Conservation (phyloP, 2,797 vertebrate genomes). For the Girardinus metallicus region DNA sequence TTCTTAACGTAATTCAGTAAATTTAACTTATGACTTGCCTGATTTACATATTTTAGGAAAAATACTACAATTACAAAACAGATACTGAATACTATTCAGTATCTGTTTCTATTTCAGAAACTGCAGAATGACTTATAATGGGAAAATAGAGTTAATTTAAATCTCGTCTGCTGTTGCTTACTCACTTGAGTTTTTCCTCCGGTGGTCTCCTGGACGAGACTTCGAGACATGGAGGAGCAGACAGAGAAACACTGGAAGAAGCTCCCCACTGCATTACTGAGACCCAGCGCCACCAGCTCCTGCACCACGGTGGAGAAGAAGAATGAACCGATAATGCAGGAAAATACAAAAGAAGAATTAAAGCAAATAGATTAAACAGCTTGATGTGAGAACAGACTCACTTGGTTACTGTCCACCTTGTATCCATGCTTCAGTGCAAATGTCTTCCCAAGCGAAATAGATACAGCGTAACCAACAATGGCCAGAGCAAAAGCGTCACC, state of each 20-base stretch:
- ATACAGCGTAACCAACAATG: constrained; percentile 93
- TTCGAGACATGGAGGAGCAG: constrained; percentile 95
- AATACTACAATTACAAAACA: neutral
- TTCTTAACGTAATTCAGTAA: neutral
- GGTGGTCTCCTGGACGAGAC: constrained; percentile 92
- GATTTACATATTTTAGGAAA: neutral
- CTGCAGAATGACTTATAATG: neutral
- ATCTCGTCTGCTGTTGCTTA: neutral
- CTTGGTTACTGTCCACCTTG: constrained; percentile 96
- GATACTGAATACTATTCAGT: neutral
- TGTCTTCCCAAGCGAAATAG: constrained; percentile 95
- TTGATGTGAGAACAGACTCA: constrained; percentile 31
- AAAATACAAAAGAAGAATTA: neutral
- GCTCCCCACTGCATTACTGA: constrained; percentile 89
- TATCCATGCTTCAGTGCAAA: constrained; percentile 97
- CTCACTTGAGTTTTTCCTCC: constrained; percentile 95
- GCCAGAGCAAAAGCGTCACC: constrained; percentile 94
- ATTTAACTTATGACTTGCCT: neutral
- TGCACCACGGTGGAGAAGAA: constrained; percentile 61
- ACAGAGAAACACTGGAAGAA: constrained; percentile 94
- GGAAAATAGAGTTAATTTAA: neutral
- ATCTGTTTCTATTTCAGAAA: neutral
- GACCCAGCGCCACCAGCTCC: constrained; percentile 94
- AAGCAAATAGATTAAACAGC: neutral
- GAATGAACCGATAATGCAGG: neutral